Base-by-base conservation (phyloP, 2,113 vertebrate species). In the Chloropsis cyanopogon region DNA sequence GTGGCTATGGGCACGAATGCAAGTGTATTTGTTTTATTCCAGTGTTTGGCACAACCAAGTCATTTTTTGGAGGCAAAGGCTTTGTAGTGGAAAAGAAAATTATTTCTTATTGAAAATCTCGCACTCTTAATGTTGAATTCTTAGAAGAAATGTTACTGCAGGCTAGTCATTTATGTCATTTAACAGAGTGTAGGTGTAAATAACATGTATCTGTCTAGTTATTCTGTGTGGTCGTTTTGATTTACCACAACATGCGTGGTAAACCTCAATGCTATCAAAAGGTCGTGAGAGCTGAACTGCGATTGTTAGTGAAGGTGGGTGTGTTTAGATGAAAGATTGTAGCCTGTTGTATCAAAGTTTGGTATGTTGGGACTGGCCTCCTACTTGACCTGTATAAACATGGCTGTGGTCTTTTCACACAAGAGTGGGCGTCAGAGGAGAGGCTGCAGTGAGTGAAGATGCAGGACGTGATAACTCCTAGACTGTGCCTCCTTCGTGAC, bases 271-370 rank as follows among this genome's bases (percentile, higher is more conserved):
- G 52, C 59, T 41, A 82, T 54, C 2, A 3, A 4, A 76, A 46
- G 65, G n/a, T 73, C 69, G 56, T 78, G 54, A 66, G 49, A 61
- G 59, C 83, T 86, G 81, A 63, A 10, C 33, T 42, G 71, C 49
- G 35, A 25, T 53, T 82, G 42, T 68, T 90, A 18, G 60, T 64
- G 18, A 23, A 60, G 21, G 37, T 88, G 91, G 71, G 54, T 86
- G 81, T 93, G 78, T 91, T 85, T 26, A 56, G 53, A 8, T 50
- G 44, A 44, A 94, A 80, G 78, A 96, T 88, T 90, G 86, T 73
- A 95, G 86, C 64, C 35, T 86, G 41, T 59, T 90, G 37, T 54
- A 6, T 54, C 3, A 0, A 69, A 82, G 28, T 35, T 77, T 79
- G 75, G 14, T 86, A 9, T 70, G 64, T 37, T 94, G 75, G 88